phyloP scores from a whole-genome alignment of 2,888 invertebrate genomes.

The Caprella mutica region DNA sequence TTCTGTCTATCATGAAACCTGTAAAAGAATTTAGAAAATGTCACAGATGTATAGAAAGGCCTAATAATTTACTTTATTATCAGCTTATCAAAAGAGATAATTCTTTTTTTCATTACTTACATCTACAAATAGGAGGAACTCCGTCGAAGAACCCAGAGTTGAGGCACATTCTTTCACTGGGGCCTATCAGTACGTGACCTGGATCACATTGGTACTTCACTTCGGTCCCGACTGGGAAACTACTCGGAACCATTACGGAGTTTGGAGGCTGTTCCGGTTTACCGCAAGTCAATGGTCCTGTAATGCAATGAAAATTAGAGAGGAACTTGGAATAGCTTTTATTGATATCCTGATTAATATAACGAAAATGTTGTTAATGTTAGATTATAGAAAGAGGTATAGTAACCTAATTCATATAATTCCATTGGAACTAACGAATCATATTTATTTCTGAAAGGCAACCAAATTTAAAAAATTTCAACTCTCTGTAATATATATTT shows the following conservation, averaged over 20 bases:
- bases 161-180: slow-evolving; percentile 66
- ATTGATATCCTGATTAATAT: too few relatives aligned
- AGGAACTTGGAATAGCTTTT: too few relatives aligned
- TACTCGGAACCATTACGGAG: slow-evolving; percentile 67
- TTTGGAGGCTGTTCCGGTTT: slow-evolving; percentile 86
- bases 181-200: slow-evolving; percentile 77
- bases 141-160: slow-evolving; percentile 88
- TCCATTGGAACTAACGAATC: too few relatives aligned
- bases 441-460: too few relatives aligned
- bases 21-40: too few relatives aligned
- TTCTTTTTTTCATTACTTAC: slow-evolving; percentile 48
- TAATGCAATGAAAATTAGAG: slow-evolving; percentile 23
- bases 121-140: slow-evolving; percentile 84
- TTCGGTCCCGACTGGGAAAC: slow-evolving; percentile 66
- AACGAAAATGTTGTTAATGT: too few relatives aligned
- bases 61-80: too few relatives aligned
- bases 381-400: too few relatives aligned
- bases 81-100: background rate
- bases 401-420: too few relatives aligned
- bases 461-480: too few relatives aligned
- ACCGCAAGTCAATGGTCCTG: slow-evolving; percentile 81
- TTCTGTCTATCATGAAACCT: too few relatives aligned
- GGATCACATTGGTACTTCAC: slow-evolving; percentile 75
- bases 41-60: too few relatives aligned
- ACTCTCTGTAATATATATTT: background rate